phyloP scores from a whole-genome alignment of 2,797 vertebrate species.

The Myotis vivesi region DNA sequence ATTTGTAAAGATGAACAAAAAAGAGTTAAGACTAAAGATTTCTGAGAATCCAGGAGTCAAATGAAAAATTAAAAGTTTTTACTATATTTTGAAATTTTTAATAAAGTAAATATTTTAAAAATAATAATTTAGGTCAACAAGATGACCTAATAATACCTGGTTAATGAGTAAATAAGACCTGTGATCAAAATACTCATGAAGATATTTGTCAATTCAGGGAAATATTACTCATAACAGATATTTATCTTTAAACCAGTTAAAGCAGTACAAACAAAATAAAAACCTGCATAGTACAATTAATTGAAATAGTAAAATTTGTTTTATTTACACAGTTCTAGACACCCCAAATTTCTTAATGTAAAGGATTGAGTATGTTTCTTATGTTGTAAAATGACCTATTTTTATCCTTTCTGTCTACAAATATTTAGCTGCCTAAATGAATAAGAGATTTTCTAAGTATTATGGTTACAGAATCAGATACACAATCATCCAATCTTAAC shows the following conservation, averaged over 20 bases:
- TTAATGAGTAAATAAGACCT: not conserved
- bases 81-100: not conserved
- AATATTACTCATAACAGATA: not conserved
- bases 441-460: not conserved
- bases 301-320: not conserved
- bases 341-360: not conserved
- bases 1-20: not conserved
- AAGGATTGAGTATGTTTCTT: not conserved
- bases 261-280: not conserved
- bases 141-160: not conserved
- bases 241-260: not conserved
- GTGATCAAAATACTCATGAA: not conserved
- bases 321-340: not conserved
- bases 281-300: not conserved
- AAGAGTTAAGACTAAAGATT: not conserved
- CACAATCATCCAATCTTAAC: not conserved
- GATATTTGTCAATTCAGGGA: not conserved
- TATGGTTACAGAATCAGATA: not conserved
- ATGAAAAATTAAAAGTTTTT: not conserved
- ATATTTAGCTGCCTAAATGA: not conserved
- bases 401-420: not conserved
- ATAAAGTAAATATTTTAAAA: slow-evolving; percentile 21
- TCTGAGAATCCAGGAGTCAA: not conserved
- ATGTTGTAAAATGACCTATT: not conserved
- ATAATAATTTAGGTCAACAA: not conserved